phyloP scores from a whole-genome alignment of 1,140 invertebrate species.

The Conus ventricosus region DNA sequence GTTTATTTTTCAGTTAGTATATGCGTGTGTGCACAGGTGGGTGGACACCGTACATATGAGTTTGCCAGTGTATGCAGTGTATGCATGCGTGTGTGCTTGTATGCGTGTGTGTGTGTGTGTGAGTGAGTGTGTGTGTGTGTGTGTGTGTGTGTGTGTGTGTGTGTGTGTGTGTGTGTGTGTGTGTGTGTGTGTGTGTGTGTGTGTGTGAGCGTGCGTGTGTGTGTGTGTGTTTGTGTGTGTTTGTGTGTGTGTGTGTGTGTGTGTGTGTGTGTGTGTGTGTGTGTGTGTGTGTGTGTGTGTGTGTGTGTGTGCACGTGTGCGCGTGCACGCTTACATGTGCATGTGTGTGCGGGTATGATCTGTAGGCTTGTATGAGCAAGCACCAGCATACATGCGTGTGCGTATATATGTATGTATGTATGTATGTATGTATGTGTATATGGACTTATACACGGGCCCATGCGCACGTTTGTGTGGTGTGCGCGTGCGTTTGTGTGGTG shows the following conservation, averaged over 20 bases:
- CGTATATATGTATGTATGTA: neutral
- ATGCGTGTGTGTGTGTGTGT: neutral
- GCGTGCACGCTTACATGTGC: neutral
- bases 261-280: slow-evolving; percentile 15
- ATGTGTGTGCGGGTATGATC: neutral
- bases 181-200: neutral
- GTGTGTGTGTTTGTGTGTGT: neutral
- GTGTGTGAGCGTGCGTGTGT: neutral
- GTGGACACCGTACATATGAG: neutral
- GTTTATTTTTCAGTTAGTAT: neutral
- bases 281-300: slow-evolving; percentile 7
- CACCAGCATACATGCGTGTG: neutral
- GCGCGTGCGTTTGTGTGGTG: neutral
- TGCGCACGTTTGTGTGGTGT: neutral
- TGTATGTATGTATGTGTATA: slow-evolving; percentile 1
- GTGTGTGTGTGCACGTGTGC: neutral
- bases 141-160: slow-evolving; percentile 11
- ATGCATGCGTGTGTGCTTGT: neutral
- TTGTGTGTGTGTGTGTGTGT: too few relatives aligned
- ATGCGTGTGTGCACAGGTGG: neutral
- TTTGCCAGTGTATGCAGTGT: neutral
- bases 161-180: neutral
- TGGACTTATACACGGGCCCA: neutral
- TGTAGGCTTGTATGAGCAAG: neutral
- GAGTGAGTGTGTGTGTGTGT: neutral